phyloP scores from a whole-genome alignment of 1,140 invertebrate genomes.

The Drosophila obscura region DNA sequence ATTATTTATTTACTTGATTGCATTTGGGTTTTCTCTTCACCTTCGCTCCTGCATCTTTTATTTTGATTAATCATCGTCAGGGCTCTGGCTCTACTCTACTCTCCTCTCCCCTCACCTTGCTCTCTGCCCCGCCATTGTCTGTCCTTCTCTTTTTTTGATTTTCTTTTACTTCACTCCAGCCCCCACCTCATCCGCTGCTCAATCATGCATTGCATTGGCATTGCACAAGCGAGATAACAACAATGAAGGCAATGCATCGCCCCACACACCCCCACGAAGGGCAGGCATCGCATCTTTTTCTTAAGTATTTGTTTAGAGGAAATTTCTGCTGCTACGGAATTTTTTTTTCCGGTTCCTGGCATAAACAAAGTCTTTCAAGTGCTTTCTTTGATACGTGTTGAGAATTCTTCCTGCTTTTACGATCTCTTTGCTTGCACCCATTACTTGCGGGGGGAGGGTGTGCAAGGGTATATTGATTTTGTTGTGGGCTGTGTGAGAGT shows the following conservation, averaged over 20 bases:
- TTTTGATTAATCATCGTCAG: conserved; percentile 71
- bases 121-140: conserved; percentile 19
- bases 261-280: conserved; percentile 2
- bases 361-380: conserved; percentile 69
- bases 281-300: conserved; percentile 36
- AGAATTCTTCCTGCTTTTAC: conserved; percentile 28
- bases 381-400: conserved; percentile 31
- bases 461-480: no score
- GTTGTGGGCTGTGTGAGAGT: background rate
- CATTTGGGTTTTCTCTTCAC: conserved; percentile 35
- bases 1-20: conserved; percentile 58
- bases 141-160: background rate
- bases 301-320: conserved; percentile 61
- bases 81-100: conserved; percentile 23
- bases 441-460: no score
- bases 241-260: conserved; percentile 40
- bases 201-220: conserved; percentile 71
- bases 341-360: conserved; percentile 30
- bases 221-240: conserved; percentile 43
- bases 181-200: conserved; percentile 30
- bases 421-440: conserved; percentile 3
- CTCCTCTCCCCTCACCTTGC: conserved; percentile 14
- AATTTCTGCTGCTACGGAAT: conserved; percentile 39
- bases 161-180: background rate
- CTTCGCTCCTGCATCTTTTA: conserved; percentile 34